phyloP scores from a whole-genome alignment of 2,797 vertebrate genomes.

The Diglossa cyanea region DNA sequence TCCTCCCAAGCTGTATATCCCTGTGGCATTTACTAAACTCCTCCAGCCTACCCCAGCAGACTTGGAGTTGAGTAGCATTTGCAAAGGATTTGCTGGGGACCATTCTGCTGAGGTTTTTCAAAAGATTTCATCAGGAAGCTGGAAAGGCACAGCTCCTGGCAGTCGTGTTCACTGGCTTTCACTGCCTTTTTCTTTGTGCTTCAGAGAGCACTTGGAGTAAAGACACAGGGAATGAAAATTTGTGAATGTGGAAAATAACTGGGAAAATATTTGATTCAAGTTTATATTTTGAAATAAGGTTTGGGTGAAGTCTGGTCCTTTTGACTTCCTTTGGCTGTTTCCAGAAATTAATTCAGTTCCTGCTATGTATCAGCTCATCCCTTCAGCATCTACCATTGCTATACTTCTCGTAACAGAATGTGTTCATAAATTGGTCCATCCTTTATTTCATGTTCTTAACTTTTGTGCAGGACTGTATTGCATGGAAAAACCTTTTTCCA shows the following conservation, averaged over 20 bases:
- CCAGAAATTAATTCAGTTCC: background rate
- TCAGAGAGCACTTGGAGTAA: background rate
- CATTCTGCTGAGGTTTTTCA: background rate
- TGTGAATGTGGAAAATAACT: background rate
- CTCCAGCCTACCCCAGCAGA: background rate
- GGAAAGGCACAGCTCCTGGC: conserved; percentile 12
- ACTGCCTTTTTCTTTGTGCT: background rate
- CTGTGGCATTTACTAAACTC: background rate
- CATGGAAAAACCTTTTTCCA: background rate
- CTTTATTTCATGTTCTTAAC: background rate
- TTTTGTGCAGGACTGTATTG: background rate
- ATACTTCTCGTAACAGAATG: background rate
- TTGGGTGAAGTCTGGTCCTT: background rate
- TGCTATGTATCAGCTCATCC: background rate
- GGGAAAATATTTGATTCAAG: background rate
- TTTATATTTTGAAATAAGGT: background rate
- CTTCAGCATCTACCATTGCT: background rate
- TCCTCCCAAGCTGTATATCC: background rate
- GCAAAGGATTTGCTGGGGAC: background rate
- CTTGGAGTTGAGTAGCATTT: background rate
- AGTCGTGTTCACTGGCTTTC: background rate
- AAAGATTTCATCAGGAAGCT: background rate
- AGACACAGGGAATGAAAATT: background rate
- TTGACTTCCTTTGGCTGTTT: background rate
- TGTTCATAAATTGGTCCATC: background rate